A percentile compares a stretch with the other conserved stretches of the same genome.
These are phyloP conservation scores for Harpalus rubripes DNA, from an alignment of 2,888 invertebrate species.

Conservation along the genomic window DNA sequence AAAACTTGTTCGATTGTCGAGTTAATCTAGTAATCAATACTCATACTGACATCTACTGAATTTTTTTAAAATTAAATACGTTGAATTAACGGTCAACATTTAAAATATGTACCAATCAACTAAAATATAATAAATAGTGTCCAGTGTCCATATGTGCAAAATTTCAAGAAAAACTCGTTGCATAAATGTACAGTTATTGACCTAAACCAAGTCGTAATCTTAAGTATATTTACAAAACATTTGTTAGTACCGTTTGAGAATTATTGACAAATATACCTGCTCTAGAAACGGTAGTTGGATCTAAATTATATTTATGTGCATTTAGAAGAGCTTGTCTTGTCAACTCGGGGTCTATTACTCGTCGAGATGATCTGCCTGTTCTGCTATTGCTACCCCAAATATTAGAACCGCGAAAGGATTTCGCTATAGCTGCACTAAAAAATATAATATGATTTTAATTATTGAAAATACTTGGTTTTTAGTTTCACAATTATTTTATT, in stretches of 20 bases:
- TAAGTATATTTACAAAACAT: conserved; percentile 10
- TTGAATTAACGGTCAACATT: no score
- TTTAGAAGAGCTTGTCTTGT: conserved; percentile 86
- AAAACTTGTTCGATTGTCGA: no score
- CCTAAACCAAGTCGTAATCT: conserved; percentile 17
- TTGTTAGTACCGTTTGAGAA: conserved; percentile 20
- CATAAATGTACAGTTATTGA: conserved; percentile 30
- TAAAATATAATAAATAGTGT: no score
- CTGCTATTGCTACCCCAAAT: conserved; percentile 84
- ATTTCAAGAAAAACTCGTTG: conserved; percentile 2
- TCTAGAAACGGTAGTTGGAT: conserved; percentile 74
- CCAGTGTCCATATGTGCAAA: no score
- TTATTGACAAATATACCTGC: conserved; percentile 75
- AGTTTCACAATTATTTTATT: no score
- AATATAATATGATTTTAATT: no score
- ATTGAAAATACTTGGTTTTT: no score
- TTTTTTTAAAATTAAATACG: no score
- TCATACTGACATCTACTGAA: no score
- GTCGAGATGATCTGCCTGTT: conserved; percentile 83
- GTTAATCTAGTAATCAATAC: no score
- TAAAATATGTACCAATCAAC: no score
- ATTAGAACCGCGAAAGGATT: conserved; percentile 83
- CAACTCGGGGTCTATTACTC: conserved; percentile 85
- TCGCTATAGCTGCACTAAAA: conserved; percentile 86
- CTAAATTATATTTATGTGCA: conserved; percentile 80